These are phyloP conservation scores for Scolopax rusticola DNA, from an alignment of 2,797 vertebrate species.

Conservation along the genomic window DNA sequence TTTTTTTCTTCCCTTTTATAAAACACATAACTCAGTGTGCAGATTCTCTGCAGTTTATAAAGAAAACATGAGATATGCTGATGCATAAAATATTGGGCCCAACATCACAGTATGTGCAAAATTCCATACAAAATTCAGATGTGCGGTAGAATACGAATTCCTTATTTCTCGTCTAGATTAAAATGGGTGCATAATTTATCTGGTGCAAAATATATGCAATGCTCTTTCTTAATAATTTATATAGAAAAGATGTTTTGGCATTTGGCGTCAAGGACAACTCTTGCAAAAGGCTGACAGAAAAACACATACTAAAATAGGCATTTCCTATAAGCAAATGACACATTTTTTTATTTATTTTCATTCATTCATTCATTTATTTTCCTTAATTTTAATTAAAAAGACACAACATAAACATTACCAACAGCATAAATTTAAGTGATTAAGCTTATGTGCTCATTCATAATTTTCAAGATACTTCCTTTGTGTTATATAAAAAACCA, in stretches of 20 bases:
- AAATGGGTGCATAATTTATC: conserved; percentile 68
- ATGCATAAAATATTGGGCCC: conserved; percentile 66
- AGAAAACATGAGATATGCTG: conserved; percentile 70
- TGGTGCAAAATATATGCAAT: conserved; percentile 55
- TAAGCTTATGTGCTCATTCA: background rate
- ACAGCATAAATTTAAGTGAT: background rate
- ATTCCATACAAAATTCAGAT: conserved; percentile 67
- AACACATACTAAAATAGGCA: background rate
- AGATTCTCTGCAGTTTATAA: conserved; percentile 63
- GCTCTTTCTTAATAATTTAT: conserved; percentile 65
- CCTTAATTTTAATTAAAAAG: background rate
- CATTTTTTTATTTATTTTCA: background rate
- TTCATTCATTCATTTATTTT: background rate
- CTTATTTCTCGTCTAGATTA: conserved; percentile 39
- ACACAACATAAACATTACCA: background rate
- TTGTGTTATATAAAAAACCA: background rate
- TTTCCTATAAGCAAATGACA: background rate
- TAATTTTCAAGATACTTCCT: background rate
- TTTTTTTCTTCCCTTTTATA: conserved; percentile 24
- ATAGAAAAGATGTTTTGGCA: conserved; percentile 39
- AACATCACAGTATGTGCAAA: conserved; percentile 54
- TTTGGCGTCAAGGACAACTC: conserved; percentile 18
- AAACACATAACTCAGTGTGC: conserved; percentile 30
- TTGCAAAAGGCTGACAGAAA: background rate
- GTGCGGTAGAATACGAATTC: conserved; percentile 24